Percentiles rank a stretch among this genome's conserved stretches.
These are phyloP conservation scores for Campylorhamphus procurvoides DNA, from an alignment of 2,113 vertebrate genomes.

Conservation along the genomic window DNA sequence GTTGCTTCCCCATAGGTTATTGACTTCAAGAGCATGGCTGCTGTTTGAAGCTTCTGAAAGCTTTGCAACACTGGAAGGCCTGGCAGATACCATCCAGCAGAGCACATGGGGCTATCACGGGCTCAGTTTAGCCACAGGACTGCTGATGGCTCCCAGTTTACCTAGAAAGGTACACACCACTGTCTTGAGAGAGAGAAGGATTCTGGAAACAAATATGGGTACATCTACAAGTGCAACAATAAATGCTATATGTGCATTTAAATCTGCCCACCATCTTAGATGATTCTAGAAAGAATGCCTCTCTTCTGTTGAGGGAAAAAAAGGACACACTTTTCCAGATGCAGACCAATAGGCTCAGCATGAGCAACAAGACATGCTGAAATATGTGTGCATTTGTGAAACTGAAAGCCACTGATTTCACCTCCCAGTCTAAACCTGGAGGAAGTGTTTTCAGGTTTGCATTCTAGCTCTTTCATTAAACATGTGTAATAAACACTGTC, in stretches of 20 bases:
- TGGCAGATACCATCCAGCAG: neutral
- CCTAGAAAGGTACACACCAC: neutral
- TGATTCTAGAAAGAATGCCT: neutral
- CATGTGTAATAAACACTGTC: neutral
- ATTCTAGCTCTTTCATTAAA: neutral
- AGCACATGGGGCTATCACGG: neutral
- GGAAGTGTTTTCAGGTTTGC: neutral
- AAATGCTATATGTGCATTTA: neutral
- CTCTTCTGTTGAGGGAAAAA: neutral
- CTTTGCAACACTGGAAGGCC: neutral
- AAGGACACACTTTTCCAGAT: neutral
- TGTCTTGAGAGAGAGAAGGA: neutral
- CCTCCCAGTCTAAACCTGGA: neutral
- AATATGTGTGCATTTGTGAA: neutral
- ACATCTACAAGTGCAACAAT: neutral
- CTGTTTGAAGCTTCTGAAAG: neutral
- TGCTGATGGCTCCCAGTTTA: neutral
- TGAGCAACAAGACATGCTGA: neutral
- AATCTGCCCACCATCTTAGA: neutral
- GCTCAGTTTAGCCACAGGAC: neutral
- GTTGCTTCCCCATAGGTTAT: neutral
- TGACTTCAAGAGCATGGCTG: neutral
- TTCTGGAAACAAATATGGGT: neutral
- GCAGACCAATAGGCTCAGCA: neutral
- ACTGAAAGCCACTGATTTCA: neutral